Evolutionary conservation across 2,797 vertebrate genomes (phyloP), one percentile per base, ranked within the genome.

Genomic region (Bovichtus variegatus): DNA sequence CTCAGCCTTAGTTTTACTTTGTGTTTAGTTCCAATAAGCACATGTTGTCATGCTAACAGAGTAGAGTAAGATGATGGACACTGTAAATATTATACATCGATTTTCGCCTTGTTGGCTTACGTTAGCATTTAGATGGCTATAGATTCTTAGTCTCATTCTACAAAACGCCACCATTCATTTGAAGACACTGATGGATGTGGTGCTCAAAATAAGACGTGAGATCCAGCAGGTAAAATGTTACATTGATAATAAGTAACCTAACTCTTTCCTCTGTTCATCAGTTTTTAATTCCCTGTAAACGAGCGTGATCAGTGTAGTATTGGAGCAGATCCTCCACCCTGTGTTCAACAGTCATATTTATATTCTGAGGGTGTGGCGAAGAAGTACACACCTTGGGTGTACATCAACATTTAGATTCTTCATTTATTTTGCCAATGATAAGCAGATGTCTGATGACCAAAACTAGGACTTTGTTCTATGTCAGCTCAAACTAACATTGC

Each of bases 401-500:
- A 15, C 11, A 70, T 19, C 23, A 70, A 36, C 49, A 61, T 80
- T 72, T 76, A 11, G 80, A 46, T 38, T 31, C 58, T 68, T 71
- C 41, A 69, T 80, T 83, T 76, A 63, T 72, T 84, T 64, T 64
- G 53, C 58, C 44, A 40, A 21, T 62, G 41, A 82, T 74, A 27
- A 80, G 69, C 71, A 84, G 62, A 76, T 84, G 73, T 71, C 73
- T 78, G 47, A 83, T 81, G 38, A 51, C 49, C 31, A 44, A 1
- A 76, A 72, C 15, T 61, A 79, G 76, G 2, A 70, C 57, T 76
- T 77, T 71, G 59, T 71, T 73, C 40, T 84, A 31, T 62, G 46
- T 81, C 67, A 64, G 40, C 72, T 74, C 70, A 50, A 69, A 60
- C 57, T 40, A 71, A 77, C 51, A 64, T 46, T 71, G 80, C 77